These are phyloP conservation scores for Stomorhina lunata DNA, from an alignment of 2,888 invertebrate genomes.

Conservation along the genomic window DNA sequence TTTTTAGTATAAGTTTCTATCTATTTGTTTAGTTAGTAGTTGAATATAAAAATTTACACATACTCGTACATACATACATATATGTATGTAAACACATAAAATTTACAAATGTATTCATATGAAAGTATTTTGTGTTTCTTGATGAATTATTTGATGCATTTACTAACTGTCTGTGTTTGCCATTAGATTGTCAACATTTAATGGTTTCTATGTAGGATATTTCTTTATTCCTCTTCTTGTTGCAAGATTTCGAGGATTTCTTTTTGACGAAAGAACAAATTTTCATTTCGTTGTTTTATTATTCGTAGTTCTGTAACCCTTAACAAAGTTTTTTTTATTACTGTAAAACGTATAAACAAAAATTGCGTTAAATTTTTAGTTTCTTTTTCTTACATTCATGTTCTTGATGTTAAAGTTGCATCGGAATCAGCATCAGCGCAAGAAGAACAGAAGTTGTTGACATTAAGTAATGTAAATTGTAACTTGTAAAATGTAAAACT, in stretches of 20 bases:
- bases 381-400: slow-evolving; percentile 19
- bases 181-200: slow-evolving; percentile 54
- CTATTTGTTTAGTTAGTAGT: too few relatives aligned
- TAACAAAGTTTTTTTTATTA: slow-evolving; percentile 33
- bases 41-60: too few relatives aligned
- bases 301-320: background rate
- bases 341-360: slow-evolving; percentile 33
- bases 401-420: slow-evolving; percentile 43
- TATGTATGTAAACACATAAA: background rate
- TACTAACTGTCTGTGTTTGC: slow-evolving; percentile 47
- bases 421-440: too few relatives aligned
- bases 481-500: slow-evolving; percentile 30
- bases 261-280: slow-evolving; percentile 13
- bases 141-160: slow-evolving; percentile 56
- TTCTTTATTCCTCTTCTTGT: slow-evolving; percentile 8
- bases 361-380: slow-evolving; percentile 49
- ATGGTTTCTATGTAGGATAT: slow-evolving; percentile 37
- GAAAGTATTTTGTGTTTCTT: slow-evolving; percentile 1
- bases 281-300: slow-evolving; percentile 16
- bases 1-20: too few relatives aligned
- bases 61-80: too few relatives aligned
- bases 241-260: background rate
- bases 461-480: slow-evolving; percentile 62
- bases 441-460: slow-evolving; percentile 60
- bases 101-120: background rate